Conservation (phyloP, 2,797 vertebrate species). For the Hippopotamyrus pictus region DNA sequence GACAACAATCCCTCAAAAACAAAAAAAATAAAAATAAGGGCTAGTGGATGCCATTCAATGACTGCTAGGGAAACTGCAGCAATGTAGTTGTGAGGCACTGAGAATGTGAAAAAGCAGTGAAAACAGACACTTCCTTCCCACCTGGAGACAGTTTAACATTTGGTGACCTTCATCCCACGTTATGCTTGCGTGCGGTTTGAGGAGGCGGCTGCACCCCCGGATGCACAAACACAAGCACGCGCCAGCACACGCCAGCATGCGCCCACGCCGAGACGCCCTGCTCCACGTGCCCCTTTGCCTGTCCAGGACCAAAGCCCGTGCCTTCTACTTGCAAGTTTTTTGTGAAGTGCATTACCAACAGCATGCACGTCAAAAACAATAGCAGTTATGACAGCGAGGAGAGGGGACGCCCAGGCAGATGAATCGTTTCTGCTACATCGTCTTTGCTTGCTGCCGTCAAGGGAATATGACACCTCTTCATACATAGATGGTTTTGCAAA, state of each 20-base stretch:
- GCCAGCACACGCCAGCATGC: constrained; percentile 30
- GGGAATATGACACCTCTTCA: background rate
- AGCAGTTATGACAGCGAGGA: constrained; percentile 19
- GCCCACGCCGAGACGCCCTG: constrained; percentile 31
- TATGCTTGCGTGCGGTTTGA: constrained; percentile 53
- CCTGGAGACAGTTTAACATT: constrained; percentile 33
- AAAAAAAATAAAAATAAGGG: background rate
- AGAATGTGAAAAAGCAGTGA: background rate
- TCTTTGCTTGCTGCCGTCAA: background rate
- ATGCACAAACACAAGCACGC: constrained; percentile 34
- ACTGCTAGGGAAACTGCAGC: background rate
- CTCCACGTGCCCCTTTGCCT: constrained; percentile 11
- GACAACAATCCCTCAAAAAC: background rate
- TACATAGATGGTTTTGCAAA: background rate
- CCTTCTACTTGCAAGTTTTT: constrained; percentile 13
- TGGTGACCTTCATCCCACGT: constrained; percentile 25
- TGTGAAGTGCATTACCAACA: constrained; percentile 29
- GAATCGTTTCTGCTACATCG: background rate
- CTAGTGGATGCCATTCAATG: background rate
- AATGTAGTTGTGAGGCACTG: background rate
- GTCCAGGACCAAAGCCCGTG: constrained; percentile 32
- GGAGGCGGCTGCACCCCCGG: constrained; percentile 35
- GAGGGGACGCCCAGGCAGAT: background rate
- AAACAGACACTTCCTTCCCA: background rate
- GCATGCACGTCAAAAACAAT: constrained; percentile 24